Evolutionary conservation across 1,140 invertebrate species (phyloP).

Genomic region (Anastrepha ludens): DNA sequence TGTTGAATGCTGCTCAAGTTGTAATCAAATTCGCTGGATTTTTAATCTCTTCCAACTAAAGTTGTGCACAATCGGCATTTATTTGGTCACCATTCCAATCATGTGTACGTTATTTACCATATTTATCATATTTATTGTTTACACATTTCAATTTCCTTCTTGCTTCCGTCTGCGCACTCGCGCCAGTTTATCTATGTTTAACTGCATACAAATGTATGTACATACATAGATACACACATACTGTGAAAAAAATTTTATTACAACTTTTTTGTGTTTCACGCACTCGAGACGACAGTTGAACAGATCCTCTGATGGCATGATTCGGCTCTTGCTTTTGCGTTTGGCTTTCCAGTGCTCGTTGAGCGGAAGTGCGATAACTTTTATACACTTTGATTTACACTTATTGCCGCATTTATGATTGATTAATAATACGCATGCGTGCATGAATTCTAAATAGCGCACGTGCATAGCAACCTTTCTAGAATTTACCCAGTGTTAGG

Average conservation of each 20-base stretch:
- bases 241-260: neutral
- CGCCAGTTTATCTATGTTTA: neutral
- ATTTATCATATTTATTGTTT: conserved; percentile 28
- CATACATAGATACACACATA: neutral
- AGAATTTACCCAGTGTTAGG: neutral
- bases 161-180: conserved; percentile 19
- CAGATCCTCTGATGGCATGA: neutral
- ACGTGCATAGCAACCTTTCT: conserved; percentile 5
- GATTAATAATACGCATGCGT: conserved; percentile 64
- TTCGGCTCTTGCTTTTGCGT: neutral
- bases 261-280: neutral
- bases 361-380: conserved; percentile 53
- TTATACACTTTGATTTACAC: conserved; percentile 66
- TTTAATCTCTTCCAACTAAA: neutral
- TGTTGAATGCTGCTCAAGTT: neutral
- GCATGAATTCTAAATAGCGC: conserved; percentile 50
- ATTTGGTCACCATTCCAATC: neutral
- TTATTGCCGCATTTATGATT: conserved; percentile 73
- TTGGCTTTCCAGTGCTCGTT: neutral
- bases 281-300: neutral
- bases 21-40: neutral
- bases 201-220: neutral
- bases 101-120: conserved; percentile 36
- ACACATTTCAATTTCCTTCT: conserved; percentile 38
- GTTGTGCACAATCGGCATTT: neutral